Evolutionary conservation across 2,797 vertebrate genomes (phyloP).

Genomic region (Emydoidea blandingii): DNA sequence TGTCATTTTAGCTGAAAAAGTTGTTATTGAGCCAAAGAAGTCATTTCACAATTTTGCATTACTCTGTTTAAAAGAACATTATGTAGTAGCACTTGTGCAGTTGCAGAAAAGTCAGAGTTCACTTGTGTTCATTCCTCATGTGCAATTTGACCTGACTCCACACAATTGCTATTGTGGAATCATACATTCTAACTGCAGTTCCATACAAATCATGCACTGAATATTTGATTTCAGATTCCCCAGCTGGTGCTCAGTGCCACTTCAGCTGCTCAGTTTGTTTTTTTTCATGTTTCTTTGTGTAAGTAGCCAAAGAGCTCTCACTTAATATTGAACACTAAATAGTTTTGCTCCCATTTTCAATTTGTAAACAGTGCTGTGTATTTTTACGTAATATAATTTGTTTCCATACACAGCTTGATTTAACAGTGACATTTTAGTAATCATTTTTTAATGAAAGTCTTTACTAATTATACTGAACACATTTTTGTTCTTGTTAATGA

Average conservation of each 20-base stretch:
- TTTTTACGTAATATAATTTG: conserved; percentile 41
- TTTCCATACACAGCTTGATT: background rate
- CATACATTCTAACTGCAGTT: conserved; percentile 66
- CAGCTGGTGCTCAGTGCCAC: conserved; percentile 76
- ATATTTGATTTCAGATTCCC: conserved; percentile 79
- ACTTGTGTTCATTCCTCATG: conserved; percentile 55
- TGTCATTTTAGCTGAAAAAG: background rate
- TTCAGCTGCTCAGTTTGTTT: conserved; percentile 76
- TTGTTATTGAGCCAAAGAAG: background rate
- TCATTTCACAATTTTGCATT: conserved; percentile 1
- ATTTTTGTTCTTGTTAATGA: background rate
- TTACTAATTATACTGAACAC: background rate
- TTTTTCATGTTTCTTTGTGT: conserved; percentile 59
- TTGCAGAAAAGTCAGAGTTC: conserved; percentile 51
- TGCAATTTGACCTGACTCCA: conserved; percentile 70
- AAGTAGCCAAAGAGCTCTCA: conserved; percentile 74
- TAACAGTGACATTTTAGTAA: background rate
- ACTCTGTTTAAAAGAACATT: conserved; percentile 8
- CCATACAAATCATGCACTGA: conserved; percentile 75
- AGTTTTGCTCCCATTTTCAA: conserved; percentile 61
- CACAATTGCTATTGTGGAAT: conserved; percentile 69
- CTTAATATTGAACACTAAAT: conserved; percentile 50
- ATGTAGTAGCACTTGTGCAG: conserved; percentile 30
- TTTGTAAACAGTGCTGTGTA: conserved; percentile 10
- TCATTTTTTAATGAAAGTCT: background rate